Evolutionary conservation across 2,113 vertebrate species (phyloP).

Genomic region (Chloebia gouldiae): DNA sequence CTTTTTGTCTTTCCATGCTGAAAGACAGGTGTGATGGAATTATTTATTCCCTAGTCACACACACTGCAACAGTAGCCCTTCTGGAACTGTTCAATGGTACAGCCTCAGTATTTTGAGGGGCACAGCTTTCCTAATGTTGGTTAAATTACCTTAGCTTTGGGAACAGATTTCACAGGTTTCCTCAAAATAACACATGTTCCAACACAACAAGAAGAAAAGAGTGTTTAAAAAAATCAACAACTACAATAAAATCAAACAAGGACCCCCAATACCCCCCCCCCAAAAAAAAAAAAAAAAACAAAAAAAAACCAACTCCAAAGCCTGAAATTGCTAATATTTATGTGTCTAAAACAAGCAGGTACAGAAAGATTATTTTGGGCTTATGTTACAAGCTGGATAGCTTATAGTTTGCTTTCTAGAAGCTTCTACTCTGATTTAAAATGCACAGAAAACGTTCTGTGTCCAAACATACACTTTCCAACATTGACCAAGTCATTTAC

Average conservation of each 20-base stretch:
- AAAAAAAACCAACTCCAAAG: not conserved
- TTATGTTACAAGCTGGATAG: not conserved
- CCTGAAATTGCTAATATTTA: not conserved
- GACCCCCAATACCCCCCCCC: fast-evolving
- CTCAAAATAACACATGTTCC: not conserved
- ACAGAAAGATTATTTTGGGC: not conserved
- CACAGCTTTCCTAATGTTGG: not conserved
- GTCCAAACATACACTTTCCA: not conserved
- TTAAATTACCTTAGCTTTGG: not conserved
- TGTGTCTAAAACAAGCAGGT: not conserved
- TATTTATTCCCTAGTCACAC: not conserved
- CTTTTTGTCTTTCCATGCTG: not conserved
- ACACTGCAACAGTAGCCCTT: not conserved
- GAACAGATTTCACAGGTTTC: not conserved
- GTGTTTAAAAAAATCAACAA: not conserved
- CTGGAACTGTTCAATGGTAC: not conserved
- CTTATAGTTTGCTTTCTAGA: not conserved
- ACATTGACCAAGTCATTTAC: not conserved
- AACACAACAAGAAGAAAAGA: not conserved
- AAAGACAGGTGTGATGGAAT: not conserved
- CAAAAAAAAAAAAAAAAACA: too few relatives aligned
- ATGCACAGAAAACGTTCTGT: not conserved
- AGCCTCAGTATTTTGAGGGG: not conserved
- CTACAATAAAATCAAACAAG: not conserved
- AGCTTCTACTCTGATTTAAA: not conserved